Evolutionary conservation across 1,140 invertebrate species (phyloP).

Genomic region (Notospermus geniculatus): DNA sequence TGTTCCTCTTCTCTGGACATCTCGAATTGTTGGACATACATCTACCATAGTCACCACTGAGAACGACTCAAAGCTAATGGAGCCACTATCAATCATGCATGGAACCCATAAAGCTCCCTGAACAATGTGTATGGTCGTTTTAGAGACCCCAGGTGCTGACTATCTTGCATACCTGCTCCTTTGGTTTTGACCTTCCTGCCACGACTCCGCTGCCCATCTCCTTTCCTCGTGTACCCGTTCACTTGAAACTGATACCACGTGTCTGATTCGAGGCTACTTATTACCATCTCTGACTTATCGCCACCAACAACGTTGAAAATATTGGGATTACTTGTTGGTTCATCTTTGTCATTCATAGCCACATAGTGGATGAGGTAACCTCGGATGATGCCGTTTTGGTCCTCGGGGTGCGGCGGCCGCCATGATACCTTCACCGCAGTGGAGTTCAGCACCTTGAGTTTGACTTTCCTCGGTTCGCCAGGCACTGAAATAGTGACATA

Average conservation of each 20-base stretch:
- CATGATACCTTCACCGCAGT: conserved; percentile 88
- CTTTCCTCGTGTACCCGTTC: conserved; percentile 88
- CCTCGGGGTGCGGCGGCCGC: conserved; percentile 84
- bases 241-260: conserved; percentile 82
- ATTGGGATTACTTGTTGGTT: conserved; percentile 29
- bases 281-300: conserved; percentile 73
- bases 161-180: conserved; percentile 66
- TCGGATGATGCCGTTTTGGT: conserved; percentile 92
- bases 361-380: conserved; percentile 93
- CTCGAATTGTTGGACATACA: no score
- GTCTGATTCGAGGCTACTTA: conserved; percentile 86
- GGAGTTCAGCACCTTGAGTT: conserved; percentile 82
- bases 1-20: no score
- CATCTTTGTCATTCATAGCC: conserved; percentile 36
- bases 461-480: conserved; percentile 89
- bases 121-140: no score
- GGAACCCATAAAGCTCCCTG: no score
- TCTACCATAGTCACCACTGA: no score
- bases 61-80: no score
- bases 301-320: conserved; percentile 53
- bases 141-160: no score
- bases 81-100: no score
- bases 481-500: conserved; percentile 71
- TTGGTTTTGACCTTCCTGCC: conserved; percentile 78
- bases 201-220: conserved; percentile 87